phyloP scores from a whole-genome alignment of 2,113 vertebrate species.

The Heloderma charlesbogerti region DNA sequence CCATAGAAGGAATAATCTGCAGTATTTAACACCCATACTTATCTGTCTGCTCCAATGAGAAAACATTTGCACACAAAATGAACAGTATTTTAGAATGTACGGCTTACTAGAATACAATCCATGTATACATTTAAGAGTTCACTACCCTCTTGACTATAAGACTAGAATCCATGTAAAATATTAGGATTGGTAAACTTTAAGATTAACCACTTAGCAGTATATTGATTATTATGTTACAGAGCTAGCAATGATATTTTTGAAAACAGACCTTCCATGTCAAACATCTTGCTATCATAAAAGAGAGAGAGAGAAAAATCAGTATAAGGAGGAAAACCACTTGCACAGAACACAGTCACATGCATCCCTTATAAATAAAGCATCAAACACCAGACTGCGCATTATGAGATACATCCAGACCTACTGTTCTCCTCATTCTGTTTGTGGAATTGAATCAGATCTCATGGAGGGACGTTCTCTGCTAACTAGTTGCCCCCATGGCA shows the following conservation, averaged over 20 bases:
- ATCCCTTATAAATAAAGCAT: neutral
- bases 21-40: neutral
- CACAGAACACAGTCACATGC: neutral
- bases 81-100: slow-evolving; percentile 38
- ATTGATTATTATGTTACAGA: slow-evolving; percentile 48
- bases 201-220: slow-evolving; percentile 35
- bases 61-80: neutral
- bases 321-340: slow-evolving; percentile 41
- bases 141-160: slow-evolving; percentile 46
- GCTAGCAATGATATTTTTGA: slow-evolving; percentile 32
- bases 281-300: slow-evolving; percentile 14
- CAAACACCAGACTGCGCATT: neutral
- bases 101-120: slow-evolving; percentile 58
- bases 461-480: no score
- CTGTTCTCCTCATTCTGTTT: no score
- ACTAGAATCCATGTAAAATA: slow-evolving; percentile 52
- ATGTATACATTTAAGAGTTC: slow-evolving; percentile 64
- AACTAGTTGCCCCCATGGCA: no score
- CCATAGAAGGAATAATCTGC: neutral
- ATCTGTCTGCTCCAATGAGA: fast-evolving
- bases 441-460: no score
- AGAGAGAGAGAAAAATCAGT: slow-evolving; percentile 61
- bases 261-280: slow-evolving; percentile 30
- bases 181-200: slow-evolving; percentile 30
- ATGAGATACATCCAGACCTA: neutral